Evolutionary conservation across 2,888 invertebrate species (phyloP).

Genomic region (Acleris literana): DNA sequence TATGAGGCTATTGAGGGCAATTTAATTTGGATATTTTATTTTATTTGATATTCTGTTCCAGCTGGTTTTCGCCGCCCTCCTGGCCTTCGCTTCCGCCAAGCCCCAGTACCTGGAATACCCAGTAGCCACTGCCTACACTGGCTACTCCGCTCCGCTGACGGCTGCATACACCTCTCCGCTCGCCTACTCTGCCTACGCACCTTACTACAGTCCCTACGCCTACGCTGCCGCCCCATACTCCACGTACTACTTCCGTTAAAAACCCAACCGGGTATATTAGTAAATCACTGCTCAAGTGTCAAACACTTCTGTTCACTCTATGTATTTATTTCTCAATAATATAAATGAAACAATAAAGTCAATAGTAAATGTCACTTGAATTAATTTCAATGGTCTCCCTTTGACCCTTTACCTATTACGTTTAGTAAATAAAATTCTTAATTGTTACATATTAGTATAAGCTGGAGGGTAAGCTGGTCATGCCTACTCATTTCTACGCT

Average conservation of each 20-base stretch:
- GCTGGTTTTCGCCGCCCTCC: slow-evolving; percentile 76
- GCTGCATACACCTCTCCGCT: slow-evolving; percentile 79
- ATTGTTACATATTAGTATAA: slow-evolving; percentile 31
- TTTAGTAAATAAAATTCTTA: slow-evolving; percentile 16
- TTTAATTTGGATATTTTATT: too few species aligned
- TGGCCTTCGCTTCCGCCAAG: slow-evolving; percentile 81
- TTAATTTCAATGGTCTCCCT: slow-evolving; percentile 15
- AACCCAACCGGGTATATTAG: slow-evolving; percentile 38
- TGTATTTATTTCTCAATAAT: slow-evolving; percentile 28
- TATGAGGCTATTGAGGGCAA: too few species aligned
- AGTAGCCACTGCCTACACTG: slow-evolving; percentile 56
- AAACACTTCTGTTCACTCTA: slow-evolving; percentile 8
- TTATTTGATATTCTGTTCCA: slow-evolving; percentile 43
- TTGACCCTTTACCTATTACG: slow-evolving; percentile 20
- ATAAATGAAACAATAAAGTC: slow-evolving; percentile 32
- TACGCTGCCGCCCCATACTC: slow-evolving; percentile 51
- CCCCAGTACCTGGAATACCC: slow-evolving; percentile 70
- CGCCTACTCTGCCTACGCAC: slow-evolving; percentile 48
- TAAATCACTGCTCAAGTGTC: slow-evolving; percentile 7
- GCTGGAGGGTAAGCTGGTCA: slow-evolving; percentile 38
- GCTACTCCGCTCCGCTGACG: slow-evolving; percentile 70
- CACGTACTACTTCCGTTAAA: slow-evolving; percentile 59
- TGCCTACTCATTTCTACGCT: slow-evolving; percentile 37
- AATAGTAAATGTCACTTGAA: slow-evolving; percentile 21
- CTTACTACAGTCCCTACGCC: slow-evolving; percentile 54